phyloP scores from a whole-genome alignment of 2,797 vertebrate genomes.

The Mionectes olivaceus region DNA sequence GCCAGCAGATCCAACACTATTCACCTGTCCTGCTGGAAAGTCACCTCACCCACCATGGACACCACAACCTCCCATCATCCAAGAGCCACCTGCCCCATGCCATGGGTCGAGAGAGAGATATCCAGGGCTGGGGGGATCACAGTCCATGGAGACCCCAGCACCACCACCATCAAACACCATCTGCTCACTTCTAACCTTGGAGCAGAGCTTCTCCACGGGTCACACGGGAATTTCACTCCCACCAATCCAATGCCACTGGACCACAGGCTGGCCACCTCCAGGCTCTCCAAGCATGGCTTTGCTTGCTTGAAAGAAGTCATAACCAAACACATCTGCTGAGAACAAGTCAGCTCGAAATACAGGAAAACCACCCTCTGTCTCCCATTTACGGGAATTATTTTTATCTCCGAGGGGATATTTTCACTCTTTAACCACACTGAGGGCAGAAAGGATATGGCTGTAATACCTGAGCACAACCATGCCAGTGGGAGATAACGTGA shows the following conservation, averaged over 20 bases:
- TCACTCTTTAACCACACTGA: not conserved
- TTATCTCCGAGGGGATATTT: not conserved
- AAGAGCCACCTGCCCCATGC: fast-evolving
- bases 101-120: fast-evolving
- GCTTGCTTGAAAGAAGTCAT: not conserved
- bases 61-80: not conserved
- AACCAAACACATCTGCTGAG: not conserved
- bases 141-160: not conserved
- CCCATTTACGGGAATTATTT: not conserved
- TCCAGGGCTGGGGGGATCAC: not conserved
- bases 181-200: not conserved
- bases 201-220: not conserved
- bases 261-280: fast-evolving
- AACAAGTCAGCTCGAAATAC: not conserved
- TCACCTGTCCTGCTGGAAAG: not conserved
- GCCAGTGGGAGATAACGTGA: not conserved
- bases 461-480: not conserved
- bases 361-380: not conserved
- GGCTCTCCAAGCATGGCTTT: not conserved
- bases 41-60: fast-evolving
- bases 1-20: not conserved
- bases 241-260: not conserved
- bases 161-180: not conserved
- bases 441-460: not conserved
- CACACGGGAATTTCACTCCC: fast-evolving